Conservation (phyloP, 2,113 vertebrate species). For the Marcusenius ussheri region DNA sequence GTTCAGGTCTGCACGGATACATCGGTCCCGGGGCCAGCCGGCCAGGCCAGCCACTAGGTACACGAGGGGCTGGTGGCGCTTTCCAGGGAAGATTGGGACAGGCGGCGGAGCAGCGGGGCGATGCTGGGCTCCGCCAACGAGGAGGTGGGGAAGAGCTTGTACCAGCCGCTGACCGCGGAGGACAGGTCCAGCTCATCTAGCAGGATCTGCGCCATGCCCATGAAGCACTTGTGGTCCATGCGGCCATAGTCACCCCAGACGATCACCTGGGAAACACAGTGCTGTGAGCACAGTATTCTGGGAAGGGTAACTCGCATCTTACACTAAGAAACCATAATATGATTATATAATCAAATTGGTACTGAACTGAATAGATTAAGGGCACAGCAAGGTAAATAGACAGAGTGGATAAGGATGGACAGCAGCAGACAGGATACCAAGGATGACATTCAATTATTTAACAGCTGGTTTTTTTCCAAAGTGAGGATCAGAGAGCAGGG, state of each 20-base stretch:
- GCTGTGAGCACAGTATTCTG: fast-evolving
- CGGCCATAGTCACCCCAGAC: constrained; percentile 97
- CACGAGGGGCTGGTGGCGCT: constrained; percentile 93
- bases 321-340: neutral
- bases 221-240: constrained; percentile 99
- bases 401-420: neutral
- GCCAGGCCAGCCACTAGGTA: constrained; percentile 58
- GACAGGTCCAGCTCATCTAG: constrained; percentile 94
- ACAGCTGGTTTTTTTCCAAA: neutral
- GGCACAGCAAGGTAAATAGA: neutral
- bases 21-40: neutral
- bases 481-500: neutral
- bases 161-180: constrained; percentile 79
- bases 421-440: fast-evolving
- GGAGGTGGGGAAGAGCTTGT: constrained; percentile 97
- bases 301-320: neutral
- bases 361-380: neutral
- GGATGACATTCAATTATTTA: neutral
- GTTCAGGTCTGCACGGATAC: neutral
- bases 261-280: constrained; percentile 66
- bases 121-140: constrained; percentile 92
- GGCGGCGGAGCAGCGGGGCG: constrained; percentile 81
- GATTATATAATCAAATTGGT: neutral
- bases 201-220: constrained; percentile 97
- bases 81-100: constrained; percentile 96